A percentile compares a stretch with the other conserved stretches of the same genome.
phyloP scores from a whole-genome alignment of 2,113 vertebrate genomes.

The Charina bottae region DNA sequence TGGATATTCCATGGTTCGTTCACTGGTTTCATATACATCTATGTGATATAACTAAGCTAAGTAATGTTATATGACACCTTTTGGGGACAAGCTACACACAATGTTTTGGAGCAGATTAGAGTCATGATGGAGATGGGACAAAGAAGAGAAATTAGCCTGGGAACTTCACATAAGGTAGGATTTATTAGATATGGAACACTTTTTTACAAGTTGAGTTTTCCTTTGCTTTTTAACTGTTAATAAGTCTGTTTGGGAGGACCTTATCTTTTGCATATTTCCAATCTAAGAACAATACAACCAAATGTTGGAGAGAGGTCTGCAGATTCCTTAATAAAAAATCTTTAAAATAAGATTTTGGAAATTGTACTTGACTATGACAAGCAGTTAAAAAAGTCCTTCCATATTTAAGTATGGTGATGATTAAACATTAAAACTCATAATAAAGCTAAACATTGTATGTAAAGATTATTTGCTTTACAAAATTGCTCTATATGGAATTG shows the following conservation, averaged over 20 bases:
- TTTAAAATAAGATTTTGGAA: background rate
- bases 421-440: slow-evolving; percentile 10
- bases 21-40: background rate
- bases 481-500: slow-evolving; percentile 8
- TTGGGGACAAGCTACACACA: background rate
- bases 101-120: no score
- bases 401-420: background rate
- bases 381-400: background rate
- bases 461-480: slow-evolving; percentile 17
- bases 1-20: background rate
- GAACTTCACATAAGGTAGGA: no score
- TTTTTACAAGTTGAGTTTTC: no score
- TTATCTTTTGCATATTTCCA: no score
- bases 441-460: slow-evolving; percentile 38
- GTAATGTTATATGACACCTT: background rate
- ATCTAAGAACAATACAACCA: no score
- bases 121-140: background rate
- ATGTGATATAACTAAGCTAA: background rate
- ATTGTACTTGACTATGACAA: background rate
- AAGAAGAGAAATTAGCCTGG: no score
- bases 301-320: no score
- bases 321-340: no score
- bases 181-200: no score
- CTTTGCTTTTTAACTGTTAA: no score
- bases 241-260: no score